Evolutionary conservation across 2,113 vertebrate species (phyloP).

Genomic region (Tenebrosternarchus preto): DNA sequence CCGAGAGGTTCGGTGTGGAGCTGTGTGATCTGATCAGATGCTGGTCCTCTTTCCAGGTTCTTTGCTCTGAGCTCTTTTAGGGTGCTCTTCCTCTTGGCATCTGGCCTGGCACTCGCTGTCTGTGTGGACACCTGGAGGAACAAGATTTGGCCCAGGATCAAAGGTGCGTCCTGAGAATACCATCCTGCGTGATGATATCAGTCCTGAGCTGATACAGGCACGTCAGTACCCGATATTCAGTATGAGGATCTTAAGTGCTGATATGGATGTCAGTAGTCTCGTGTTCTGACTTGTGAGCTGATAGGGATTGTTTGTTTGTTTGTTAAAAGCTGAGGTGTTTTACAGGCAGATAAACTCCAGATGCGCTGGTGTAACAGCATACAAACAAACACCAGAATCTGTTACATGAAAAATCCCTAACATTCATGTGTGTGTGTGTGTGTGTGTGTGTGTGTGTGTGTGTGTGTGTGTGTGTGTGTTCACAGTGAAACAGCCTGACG

Average conservation of each 20-base stretch:
- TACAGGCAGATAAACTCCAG: too few species aligned
- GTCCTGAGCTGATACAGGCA: too few species aligned
- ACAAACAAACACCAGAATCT: neutral
- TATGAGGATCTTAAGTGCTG: too few species aligned
- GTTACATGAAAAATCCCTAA: neutral
- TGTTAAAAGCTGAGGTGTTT: too few species aligned
- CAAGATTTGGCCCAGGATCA: slow-evolving; percentile 89
- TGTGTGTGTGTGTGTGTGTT: slow-evolving; percentile 48
- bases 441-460: slow-evolving; percentile 50
- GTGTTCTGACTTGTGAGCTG: too few species aligned
- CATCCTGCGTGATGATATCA: too few species aligned
- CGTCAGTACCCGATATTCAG: too few species aligned
- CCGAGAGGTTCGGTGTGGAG: too few species aligned
- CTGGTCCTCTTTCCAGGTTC: slow-evolving; percentile 74
- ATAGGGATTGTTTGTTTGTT: too few species aligned
- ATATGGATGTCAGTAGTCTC: too few species aligned
- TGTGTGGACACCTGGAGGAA: slow-evolving; percentile 89
- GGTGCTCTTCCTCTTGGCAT: slow-evolving; percentile 83
- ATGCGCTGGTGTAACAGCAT: too few species aligned
- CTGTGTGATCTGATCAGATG: too few species aligned
- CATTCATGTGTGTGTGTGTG: slow-evolving; percentile 38
- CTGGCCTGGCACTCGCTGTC: slow-evolving; percentile 77
- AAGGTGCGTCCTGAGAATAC: slow-evolving; percentile 70
- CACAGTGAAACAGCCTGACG: slow-evolving; percentile 72
- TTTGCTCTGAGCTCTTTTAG: slow-evolving; percentile 90